phyloP scores from a whole-genome alignment of 2,888 invertebrate genomes.

The Subacronicta megacephala region DNA sequence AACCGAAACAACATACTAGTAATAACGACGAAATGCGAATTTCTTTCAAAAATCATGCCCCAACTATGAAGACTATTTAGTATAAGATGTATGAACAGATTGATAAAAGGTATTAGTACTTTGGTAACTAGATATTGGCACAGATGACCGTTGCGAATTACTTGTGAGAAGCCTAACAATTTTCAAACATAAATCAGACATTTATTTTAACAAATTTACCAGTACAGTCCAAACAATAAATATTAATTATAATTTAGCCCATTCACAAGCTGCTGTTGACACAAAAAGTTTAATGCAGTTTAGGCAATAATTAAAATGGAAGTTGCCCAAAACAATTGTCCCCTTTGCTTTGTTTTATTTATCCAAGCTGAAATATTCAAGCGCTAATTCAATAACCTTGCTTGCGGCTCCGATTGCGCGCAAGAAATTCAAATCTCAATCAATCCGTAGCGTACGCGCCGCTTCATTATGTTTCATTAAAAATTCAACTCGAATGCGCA shows the following conservation, averaged over 20 bases:
- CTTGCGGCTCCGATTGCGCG: slow-evolving; percentile 76
- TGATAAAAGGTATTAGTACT: too few relatives aligned
- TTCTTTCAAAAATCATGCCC: neutral
- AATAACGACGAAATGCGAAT: too few relatives aligned
- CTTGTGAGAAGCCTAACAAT: neutral
- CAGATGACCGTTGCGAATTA: neutral
- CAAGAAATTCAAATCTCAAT: slow-evolving; percentile 87
- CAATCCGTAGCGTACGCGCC: slow-evolving; percentile 78
- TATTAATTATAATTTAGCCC: slow-evolving; percentile 45
- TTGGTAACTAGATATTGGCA: too few relatives aligned
- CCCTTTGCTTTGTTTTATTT: slow-evolving; percentile 78
- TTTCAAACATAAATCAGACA: slow-evolving; percentile 11
- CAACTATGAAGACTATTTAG: too few relatives aligned
- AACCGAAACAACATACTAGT: slow-evolving; percentile 17
- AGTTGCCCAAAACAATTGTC: slow-evolving; percentile 58
- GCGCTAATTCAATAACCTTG: slow-evolving; percentile 80
- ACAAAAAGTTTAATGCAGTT: slow-evolving; percentile 69
- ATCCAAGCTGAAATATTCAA: slow-evolving; percentile 79
- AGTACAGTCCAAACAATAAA: slow-evolving; percentile 28
- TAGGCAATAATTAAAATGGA: slow-evolving; percentile 59
- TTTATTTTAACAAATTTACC: slow-evolving; percentile 21
- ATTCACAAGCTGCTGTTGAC: slow-evolving; percentile 60
- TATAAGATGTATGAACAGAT: too few relatives aligned
- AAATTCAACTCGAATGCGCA: slow-evolving; percentile 84
- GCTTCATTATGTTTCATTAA: slow-evolving; percentile 84